Percentiles rank a stretch among this genome's conserved stretches.
Evolutionary conservation across 1,140 invertebrate species (phyloP).

Genomic region (Drosophila equinoxialis): DNA sequence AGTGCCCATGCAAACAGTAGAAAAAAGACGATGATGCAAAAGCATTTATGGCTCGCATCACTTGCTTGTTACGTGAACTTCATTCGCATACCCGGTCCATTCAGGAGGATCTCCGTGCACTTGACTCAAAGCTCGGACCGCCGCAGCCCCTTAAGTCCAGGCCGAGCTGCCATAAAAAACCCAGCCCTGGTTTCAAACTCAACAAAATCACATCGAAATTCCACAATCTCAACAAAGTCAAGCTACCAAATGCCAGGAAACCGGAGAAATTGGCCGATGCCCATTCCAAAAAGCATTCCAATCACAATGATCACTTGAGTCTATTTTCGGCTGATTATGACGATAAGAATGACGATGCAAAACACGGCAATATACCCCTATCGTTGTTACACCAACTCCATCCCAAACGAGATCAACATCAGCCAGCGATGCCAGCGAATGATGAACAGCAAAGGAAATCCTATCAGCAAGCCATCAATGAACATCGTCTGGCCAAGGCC

Average conservation of each 20-base stretch:
- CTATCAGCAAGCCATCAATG: background rate
- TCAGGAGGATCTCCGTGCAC: background rate
- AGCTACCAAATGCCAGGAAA: background rate
- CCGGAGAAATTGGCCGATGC: conserved; percentile 2
- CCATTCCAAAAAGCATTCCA: background rate
- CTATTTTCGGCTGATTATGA: background rate
- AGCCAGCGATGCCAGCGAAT: background rate
- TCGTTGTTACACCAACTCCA: background rate
- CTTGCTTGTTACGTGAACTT: conserved; percentile 13
- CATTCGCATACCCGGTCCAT: conserved; percentile 19
- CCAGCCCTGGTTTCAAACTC: background rate
- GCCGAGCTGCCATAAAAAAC: background rate
- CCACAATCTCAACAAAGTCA: background rate
- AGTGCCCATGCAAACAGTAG: background rate
- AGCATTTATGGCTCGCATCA: conserved; percentile 16
- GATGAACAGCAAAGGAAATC: background rate
- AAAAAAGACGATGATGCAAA: background rate
- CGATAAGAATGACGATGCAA: background rate
- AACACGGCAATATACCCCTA: background rate
- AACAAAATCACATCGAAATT: background rate
- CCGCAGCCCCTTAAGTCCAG: background rate
- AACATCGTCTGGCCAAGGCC: background rate
- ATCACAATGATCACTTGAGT: background rate
- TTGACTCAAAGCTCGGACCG: background rate
- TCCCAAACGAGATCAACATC: background rate